Base-by-base conservation (phyloP, 2,888 invertebrate species). In the Pasiphila rectangulata region DNA sequence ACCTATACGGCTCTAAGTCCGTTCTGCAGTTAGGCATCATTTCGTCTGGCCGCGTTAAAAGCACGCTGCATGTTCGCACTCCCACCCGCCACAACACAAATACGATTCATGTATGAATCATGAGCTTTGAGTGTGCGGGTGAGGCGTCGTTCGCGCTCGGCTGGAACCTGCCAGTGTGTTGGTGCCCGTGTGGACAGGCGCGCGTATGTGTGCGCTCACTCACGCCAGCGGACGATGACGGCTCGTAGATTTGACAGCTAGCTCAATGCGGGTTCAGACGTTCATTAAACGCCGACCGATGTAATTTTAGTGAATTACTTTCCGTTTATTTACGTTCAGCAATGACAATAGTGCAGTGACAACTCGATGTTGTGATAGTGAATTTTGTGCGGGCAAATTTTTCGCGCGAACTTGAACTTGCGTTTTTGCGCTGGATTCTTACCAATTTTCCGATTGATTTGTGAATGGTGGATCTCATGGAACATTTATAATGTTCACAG, bases 241-340 rank as follows among this genome's bases (percentile, higher is more conserved):
- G 88, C 80, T 82, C 87, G 89, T 89, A 89, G 89, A 89, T 88
- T 89, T 89, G 89, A 89, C 89, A 89, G 89, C 89, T 89, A 87
- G 87, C 87, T 88, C 87, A 89, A 89, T 87, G 87, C 87, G 84
- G 85, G 88, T 79, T 81, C 87, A 88, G 87, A 88, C 88, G 88
- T 88, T 83, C 80, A 85, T 86, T 85, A 86, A 72, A 83, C 83
- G 77, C 73, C 76, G 76, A 75, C 78, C 79, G 79, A 79, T 76
- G 77, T 84, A 82, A 84, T 84, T 81, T 82, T 77, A 72, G 83
- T 83, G 73, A 75, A 83, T 77, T 79, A 77, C 69, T 73, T 75
- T 75, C 77, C 74, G 69, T 74, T 77, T 75, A 74, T 78, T 74
- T 76, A 72, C 71, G 70, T 70, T 67, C 66, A 64, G 68, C 70